Conservation (phyloP, 1,140 invertebrate species). For the Drosophila lowei region DNA sequence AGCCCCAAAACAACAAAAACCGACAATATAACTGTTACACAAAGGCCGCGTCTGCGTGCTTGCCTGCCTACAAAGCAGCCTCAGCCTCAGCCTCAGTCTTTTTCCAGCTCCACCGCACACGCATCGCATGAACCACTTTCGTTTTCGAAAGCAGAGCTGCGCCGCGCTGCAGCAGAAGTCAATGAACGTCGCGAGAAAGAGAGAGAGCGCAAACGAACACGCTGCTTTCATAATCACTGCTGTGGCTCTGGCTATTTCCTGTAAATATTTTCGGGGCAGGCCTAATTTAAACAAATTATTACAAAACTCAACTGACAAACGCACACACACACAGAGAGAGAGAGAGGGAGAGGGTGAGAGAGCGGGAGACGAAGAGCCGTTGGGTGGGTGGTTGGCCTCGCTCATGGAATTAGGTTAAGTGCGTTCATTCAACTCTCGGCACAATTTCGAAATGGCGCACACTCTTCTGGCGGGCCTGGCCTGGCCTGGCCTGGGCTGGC, state of each 20-base stretch:
- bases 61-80: conserved; percentile 61
- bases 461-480: conserved; percentile 22
- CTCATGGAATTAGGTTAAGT: conserved; percentile 81
- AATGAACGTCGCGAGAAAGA: conserved; percentile 61
- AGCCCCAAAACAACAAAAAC: conserved; percentile 1
- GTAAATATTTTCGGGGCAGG: conserved; percentile 68
- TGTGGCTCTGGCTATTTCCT: conserved; percentile 55
- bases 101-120: conserved; percentile 11
- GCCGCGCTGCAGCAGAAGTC: conserved; percentile 57
- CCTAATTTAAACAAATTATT: conserved; percentile 78
- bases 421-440: conserved; percentile 82
- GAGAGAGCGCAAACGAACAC: conserved; percentile 22
- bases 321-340: conserved; percentile 1
- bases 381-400: conserved; percentile 24
- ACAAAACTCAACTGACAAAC: conserved; percentile 62
- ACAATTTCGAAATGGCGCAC: conserved; percentile 81
- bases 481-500: not conserved
- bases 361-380: not conserved
- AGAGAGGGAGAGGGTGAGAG: not conserved
- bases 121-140: conserved; percentile 70
- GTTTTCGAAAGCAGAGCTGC: conserved; percentile 62
- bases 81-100: conserved; percentile 2
- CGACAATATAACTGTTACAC: conserved; percentile 50
- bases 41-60: conserved; percentile 71
- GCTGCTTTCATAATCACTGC: conserved; percentile 67